Evolutionary conservation across 2,797 vertebrate species (phyloP), one percentile per base, ranked within the genome.

Genomic region (Phataginus tricuspis): DNA sequence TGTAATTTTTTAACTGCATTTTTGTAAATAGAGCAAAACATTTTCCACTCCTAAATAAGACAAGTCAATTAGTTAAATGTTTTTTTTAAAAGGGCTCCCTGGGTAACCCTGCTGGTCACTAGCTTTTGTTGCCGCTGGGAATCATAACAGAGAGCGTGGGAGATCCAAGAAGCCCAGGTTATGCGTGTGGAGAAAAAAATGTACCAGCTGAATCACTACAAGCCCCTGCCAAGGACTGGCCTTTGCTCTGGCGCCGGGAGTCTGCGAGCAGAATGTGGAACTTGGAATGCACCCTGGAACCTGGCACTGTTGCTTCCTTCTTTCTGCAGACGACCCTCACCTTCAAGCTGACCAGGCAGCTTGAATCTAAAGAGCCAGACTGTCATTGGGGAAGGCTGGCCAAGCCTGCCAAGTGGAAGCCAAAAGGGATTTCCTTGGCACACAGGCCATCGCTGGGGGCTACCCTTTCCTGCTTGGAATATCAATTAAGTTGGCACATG

Each of bases 181-280:
- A 61, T 42, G 55, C 19, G 23, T 29, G 71, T 45, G 13, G 23
- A 66, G 93, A 77, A 9, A 68, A 37, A 82, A 68, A 55, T 4
- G 55, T 34, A 45, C 11, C 51, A 66, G 39, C 42, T 1, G 3
- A 95, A 68, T 27, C 27, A 89, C 97, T 74, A 95, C 86, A 78
- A 10, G 74, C 57, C 25, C 4, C 49, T 59, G 69, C 95, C 88
- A 80, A 87, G 49, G 83, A 55, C 64, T 78, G 0, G 42, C 83
- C 87, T 97, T 79, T 15, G 42, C 90, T 88, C 80, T 49, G 95
- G 94, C 42, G 12, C 96, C 53, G 0, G 57, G 78, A 57, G 66
- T 92, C 96, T 96, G 86, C 4, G 37, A 13, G 34, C 55, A 4
- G 97, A 98, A 94, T 71, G 66, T 94, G 71, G 97, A 98, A 95